Base-by-base conservation (phyloP, 1,140 invertebrate species). In the Sitodiplosis mosellana region DNA sequence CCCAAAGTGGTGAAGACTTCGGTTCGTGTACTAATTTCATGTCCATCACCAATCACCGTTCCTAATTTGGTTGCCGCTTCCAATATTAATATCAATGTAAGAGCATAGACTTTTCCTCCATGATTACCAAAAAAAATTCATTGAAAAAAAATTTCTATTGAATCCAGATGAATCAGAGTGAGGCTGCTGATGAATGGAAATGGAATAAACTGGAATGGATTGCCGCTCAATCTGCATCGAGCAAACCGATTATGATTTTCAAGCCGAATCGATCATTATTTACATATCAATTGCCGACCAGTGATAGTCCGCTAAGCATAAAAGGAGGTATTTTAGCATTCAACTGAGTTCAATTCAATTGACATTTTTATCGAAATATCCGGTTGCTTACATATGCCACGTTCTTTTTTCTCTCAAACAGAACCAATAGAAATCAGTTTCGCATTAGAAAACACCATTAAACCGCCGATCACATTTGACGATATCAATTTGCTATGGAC, bases 351-450 rank as follows among this genome's bases (percentile, higher is more conserved):
- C 11, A 15, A 51, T 33, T 40, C n/a, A n/a, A n/a, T n/a, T 49
- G 11, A 37, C 36, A 46, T 21, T 42, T 49, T 21, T 44, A 44
- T 22, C 42, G 37, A 36, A 49, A 43, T 19, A 11, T n/a, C n/a
- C n/a, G n/a, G n/a, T n/a, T n/a, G n/a, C n/a, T n/a, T n/a, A n/a
- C n/a, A n/a, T 53, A 37, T 46, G 49, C 12, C 33, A 36, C 38
- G 19, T 38, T 45, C 33, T 49, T 12, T 18, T 38, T 18, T 46
- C 27, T 45, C 8, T 36, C 48, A 20, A 15, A 45, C 64, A 81
- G 90, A 94, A 66, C 80, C 80, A 10, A 78, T 93, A 45, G 78
- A 79, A 63, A 71, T 91, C 46, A 77, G 80, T 45, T 66, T 93
- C 21, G 72, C 76, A 42, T 64, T 93, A 36, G 66, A 73, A 41